Evolutionary conservation across 1,140 invertebrate species (phyloP).

Genomic region (Bombus waltoni): DNA sequence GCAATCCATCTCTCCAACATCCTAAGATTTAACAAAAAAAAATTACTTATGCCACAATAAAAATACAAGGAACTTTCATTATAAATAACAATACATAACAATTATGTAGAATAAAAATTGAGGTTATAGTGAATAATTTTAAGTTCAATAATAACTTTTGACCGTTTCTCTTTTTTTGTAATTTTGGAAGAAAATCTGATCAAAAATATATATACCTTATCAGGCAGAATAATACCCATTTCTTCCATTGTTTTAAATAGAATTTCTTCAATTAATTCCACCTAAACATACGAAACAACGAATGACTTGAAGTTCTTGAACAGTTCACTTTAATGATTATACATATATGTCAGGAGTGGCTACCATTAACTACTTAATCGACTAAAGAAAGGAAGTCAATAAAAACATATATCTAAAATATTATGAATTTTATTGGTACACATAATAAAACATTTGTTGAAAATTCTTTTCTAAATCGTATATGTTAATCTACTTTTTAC

Average conservation of each 20-base stretch:
- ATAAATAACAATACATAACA: neutral
- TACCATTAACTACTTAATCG: slow-evolving; percentile 37
- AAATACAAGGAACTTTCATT: neutral
- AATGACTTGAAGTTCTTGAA: slow-evolving; percentile 64
- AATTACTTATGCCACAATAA: slow-evolving; percentile 13
- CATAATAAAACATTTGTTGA: neutral
- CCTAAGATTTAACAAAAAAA: slow-evolving; percentile 78
- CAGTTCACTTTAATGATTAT: neutral
- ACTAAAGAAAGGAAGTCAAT: slow-evolving; percentile 1
- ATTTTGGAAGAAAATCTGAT: neutral
- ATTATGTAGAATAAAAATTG: slow-evolving; percentile 7
- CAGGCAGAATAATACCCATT: slow-evolving; percentile 87
- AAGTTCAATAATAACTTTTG: slow-evolving; percentile 6
- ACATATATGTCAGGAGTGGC: slow-evolving; percentile 9
- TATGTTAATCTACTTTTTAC: neutral
- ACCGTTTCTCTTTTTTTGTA: neutral
- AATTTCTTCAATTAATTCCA: neutral
- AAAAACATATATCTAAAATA: neutral
- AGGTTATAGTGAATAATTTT: slow-evolving; percentile 29
- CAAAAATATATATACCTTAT: slow-evolving; percentile 84
- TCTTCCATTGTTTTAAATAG: slow-evolving; percentile 84
- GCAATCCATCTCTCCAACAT: slow-evolving; percentile 84
- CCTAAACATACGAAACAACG: slow-evolving; percentile 8
- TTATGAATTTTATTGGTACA: neutral
- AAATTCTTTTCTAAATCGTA: neutral